Evolutionary conservation across 2,797 vertebrate genomes (phyloP).

Genomic region (Ispidina picta): DNA sequence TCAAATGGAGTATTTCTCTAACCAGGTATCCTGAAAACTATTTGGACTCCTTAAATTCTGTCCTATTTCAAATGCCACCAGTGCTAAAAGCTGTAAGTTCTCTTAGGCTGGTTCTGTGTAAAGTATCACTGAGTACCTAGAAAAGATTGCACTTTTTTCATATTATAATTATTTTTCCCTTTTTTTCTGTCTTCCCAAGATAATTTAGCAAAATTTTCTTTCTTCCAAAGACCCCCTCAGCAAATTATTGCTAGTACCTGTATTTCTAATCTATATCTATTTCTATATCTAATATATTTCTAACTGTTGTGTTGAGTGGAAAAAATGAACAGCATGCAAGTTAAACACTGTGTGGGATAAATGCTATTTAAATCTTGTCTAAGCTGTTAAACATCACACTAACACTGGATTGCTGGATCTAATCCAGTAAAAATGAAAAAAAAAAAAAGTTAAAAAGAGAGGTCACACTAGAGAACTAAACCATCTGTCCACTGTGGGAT

Average conservation of each 20-base stretch:
- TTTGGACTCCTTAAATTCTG: background rate
- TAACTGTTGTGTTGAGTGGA: slow-evolving; percentile 10
- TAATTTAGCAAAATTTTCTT: background rate
- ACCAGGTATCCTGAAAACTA: background rate
- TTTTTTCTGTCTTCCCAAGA: background rate
- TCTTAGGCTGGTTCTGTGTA: background rate
- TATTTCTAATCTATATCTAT: background rate
- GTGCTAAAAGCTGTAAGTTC: background rate
- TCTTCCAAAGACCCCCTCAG: background rate
- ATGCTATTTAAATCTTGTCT: slow-evolving; percentile 70
- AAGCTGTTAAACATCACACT: slow-evolving; percentile 65
- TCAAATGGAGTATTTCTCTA: background rate
- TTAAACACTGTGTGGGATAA: slow-evolving; percentile 62
- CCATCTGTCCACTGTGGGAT: slow-evolving; percentile 77
- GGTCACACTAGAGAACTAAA: slow-evolving; percentile 73
- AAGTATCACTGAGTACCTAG: background rate
- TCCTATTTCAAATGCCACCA: background rate
- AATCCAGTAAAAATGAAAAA: slow-evolving; percentile 59
- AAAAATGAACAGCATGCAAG: slow-evolving; percentile 69
- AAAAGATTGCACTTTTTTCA: background rate
- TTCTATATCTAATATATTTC: no score
- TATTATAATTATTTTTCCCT: background rate
- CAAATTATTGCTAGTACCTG: background rate
- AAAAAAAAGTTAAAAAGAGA: background rate
- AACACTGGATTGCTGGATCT: slow-evolving; percentile 64